These are phyloP conservation scores for Rhizoglyphus robini DNA, from an alignment of 1,140 invertebrate species.

Conservation along the genomic window DNA sequence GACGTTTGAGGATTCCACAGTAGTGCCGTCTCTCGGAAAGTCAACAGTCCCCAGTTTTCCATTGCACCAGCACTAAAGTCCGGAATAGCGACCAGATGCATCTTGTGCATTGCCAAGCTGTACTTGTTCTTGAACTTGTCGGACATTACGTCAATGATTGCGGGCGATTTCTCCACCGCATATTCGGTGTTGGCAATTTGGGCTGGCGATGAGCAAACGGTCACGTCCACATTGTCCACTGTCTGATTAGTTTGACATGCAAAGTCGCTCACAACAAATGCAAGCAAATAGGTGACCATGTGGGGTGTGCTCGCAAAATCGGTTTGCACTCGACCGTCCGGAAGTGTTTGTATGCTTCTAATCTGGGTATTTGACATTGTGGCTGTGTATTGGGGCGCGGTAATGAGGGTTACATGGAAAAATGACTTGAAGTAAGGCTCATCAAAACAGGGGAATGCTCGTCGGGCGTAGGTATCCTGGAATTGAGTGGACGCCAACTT, in stretches of 20 bases:
- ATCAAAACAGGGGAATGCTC: slow-evolving; percentile 86
- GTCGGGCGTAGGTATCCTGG: slow-evolving; percentile 59
- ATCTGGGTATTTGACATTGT: slow-evolving; percentile 34
- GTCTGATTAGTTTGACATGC: slow-evolving; percentile 28
- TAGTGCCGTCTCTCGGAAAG: slow-evolving; percentile 62
- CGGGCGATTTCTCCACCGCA: slow-evolving; percentile 50
- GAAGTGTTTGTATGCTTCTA: neutral
- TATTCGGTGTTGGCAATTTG: slow-evolving; percentile 82
- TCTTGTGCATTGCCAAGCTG: slow-evolving; percentile 38
- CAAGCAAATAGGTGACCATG: slow-evolving; percentile 83
- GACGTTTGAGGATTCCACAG: slow-evolving; percentile 52
- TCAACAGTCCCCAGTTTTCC: slow-evolving; percentile 87
- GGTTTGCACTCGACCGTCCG: slow-evolving; percentile 26
- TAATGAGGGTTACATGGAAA: slow-evolving; percentile 57
- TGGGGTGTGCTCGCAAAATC: slow-evolving; percentile 62
- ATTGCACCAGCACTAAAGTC: slow-evolving; percentile 83
- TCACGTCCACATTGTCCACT: slow-evolving; percentile 36
- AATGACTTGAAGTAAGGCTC: slow-evolving; percentile 84
- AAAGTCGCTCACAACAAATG: slow-evolving; percentile 84
- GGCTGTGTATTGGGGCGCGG: slow-evolving; percentile 27
- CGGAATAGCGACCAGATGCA: slow-evolving; percentile 78
- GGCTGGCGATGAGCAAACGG: slow-evolving; percentile 80
- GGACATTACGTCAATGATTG: slow-evolving; percentile 19
- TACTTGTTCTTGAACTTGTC: slow-evolving; percentile 27
- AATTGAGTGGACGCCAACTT: slow-evolving; percentile 58